Percentiles rank a stretch among this genome's conserved stretches.
These are phyloP conservation scores for Drosophila miranda DNA, from an alignment of 1,140 invertebrate genomes.

Conservation along the genomic window DNA sequence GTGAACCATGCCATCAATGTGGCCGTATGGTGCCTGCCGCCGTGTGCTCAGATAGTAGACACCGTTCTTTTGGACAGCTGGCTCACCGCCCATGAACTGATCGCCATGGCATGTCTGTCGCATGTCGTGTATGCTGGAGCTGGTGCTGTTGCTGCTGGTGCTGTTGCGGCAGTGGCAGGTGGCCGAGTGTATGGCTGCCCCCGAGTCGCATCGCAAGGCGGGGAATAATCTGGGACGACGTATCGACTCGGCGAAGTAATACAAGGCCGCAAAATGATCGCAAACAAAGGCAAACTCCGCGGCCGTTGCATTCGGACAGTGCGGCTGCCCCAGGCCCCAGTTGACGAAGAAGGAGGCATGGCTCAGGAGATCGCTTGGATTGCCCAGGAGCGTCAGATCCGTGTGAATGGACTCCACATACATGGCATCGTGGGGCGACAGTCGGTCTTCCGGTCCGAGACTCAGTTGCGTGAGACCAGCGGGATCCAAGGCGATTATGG, in stretches of 20 bases:
- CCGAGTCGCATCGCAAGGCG: constrained; percentile 51
- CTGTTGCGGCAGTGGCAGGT: constrained; percentile 49
- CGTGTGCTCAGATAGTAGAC: constrained; percentile 70
- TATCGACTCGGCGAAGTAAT: constrained; percentile 74
- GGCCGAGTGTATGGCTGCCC: constrained; percentile 24
- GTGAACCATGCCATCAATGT: constrained; percentile 51
- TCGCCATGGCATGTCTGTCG: constrained; percentile 37
- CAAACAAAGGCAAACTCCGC: constrained; percentile 74
- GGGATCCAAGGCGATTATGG: constrained; percentile 84
- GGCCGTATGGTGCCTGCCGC: constrained; percentile 45
- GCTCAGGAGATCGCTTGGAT: constrained; percentile 83
- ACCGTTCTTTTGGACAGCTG: constrained; percentile 64
- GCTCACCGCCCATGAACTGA: constrained; percentile 75
- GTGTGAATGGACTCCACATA: constrained; percentile 91
- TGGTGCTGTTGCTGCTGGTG: not conserved
- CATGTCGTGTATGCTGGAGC: not conserved
- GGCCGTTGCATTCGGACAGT: constrained; percentile 84
- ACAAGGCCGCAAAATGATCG: constrained; percentile 73
- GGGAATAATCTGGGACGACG: constrained; percentile 57
- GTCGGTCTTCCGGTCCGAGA: constrained; percentile 70
- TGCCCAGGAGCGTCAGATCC: constrained; percentile 85
- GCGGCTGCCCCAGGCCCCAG: constrained; percentile 86
- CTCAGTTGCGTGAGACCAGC: constrained; percentile 82
- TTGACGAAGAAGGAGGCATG: constrained; percentile 89
- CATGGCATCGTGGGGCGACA: constrained; percentile 85